Evolutionary conservation across 1,140 invertebrate genomes (phyloP).

Genomic region (Panagrolaimus sp.): DNA sequence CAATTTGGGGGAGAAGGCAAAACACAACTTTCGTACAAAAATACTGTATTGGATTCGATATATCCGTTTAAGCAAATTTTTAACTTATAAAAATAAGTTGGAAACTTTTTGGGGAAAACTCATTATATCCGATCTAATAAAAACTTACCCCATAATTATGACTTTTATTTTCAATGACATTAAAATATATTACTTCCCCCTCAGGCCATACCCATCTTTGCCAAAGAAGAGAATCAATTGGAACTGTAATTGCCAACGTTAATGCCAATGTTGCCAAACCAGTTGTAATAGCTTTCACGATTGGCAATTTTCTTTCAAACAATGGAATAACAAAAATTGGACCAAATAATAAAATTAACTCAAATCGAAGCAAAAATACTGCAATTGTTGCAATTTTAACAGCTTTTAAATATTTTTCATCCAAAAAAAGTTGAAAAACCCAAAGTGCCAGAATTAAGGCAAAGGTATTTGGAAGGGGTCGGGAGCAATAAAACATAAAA

Average conservation of each 20-base stretch:
- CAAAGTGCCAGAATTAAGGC: conserved; percentile 79
- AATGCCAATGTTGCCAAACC: conserved; percentile 64
- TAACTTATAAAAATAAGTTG: too few species aligned
- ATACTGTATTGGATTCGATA: too few species aligned
- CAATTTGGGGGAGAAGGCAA: neutral
- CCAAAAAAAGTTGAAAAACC: conserved; percentile 61
- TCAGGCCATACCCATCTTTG: conserved; percentile 84
- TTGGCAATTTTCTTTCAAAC: conserved; percentile 65
- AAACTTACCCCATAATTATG: conserved; percentile 82
- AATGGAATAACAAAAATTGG: conserved; percentile 74
- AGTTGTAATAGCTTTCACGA: conserved; percentile 63
- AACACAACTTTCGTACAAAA: conserved; percentile 3
- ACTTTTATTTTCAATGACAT: conserved; percentile 87
- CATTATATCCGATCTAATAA: too few species aligned
- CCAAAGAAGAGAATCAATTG: conserved; percentile 90
- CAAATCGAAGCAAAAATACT: conserved; percentile 83
- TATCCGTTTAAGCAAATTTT: too few species aligned
- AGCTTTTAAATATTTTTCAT: conserved; percentile 71
- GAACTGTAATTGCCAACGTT: conserved; percentile 70
- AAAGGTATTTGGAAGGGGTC: conserved; percentile 91
- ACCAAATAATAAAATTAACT: conserved; percentile 80
- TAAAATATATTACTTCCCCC: conserved; percentile 92
- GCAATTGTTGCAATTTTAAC: conserved; percentile 77
- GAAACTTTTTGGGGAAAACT: too few species aligned
- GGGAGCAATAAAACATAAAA: conserved; percentile 89